A percentile compares a stretch with the other conserved stretches of the same genome.
Evolutionary conservation across 1,140 invertebrate species (phyloP).

Genomic region (Dreissena rostriformis): DNA sequence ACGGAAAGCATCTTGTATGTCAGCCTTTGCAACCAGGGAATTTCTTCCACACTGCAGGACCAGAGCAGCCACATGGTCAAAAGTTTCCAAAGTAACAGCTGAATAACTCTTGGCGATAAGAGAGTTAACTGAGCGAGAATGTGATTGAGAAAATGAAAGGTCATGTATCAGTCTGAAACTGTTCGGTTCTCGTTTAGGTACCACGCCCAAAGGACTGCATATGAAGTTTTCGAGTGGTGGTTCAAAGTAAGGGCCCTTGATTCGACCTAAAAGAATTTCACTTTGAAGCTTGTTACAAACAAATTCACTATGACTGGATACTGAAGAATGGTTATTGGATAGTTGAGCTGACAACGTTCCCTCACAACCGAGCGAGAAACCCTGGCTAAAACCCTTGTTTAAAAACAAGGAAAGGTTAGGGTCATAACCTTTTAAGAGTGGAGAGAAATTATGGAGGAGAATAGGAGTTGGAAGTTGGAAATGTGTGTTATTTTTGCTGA

Average conservation of each 20-base stretch:
- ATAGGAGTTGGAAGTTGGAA: background rate
- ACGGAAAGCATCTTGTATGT: slow-evolving; percentile 26
- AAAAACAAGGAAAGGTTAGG: background rate
- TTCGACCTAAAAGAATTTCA: background rate
- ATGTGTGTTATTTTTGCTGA: no score
- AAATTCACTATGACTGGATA: background rate
- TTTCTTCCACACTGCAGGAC: background rate
- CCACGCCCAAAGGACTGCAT: background rate
- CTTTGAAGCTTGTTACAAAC: background rate
- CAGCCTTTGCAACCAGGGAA: slow-evolving; percentile 20
- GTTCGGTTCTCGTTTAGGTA: background rate
- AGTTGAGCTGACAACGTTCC: background rate
- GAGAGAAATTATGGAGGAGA: background rate
- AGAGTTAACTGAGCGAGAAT: background rate
- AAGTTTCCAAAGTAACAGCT: slow-evolving; percentile 4
- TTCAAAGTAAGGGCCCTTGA: slow-evolving; percentile 1
- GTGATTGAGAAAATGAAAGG: background rate
- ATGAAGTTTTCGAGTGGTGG: background rate
- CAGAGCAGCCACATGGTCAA: background rate
- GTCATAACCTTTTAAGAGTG: background rate
- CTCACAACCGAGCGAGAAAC: background rate
- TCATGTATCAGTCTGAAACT: background rate
- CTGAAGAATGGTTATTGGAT: background rate
- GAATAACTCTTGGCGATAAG: background rate
- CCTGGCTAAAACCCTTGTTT: background rate